Conservation (phyloP, 2,888 invertebrate species). For the Eilema depressum region DNA sequence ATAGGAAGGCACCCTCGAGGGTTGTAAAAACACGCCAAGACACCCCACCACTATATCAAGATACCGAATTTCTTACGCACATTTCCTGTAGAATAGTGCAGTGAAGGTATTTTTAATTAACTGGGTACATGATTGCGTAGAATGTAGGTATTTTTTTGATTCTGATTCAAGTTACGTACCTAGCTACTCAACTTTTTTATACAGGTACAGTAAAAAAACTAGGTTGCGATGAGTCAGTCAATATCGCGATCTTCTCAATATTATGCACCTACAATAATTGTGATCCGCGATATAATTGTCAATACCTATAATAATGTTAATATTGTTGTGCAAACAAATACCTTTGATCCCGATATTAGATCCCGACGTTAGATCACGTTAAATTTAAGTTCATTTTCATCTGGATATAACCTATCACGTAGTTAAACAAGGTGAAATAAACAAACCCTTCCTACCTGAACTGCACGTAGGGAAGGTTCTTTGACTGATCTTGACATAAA, state of each 20-base stretch:
- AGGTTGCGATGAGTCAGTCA: too few relatives aligned
- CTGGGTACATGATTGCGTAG: constrained; percentile 39
- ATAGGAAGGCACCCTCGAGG: constrained; percentile 61
- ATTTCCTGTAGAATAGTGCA: constrained; percentile 57
- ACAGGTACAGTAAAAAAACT: too few relatives aligned
- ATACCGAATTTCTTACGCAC: constrained; percentile 73
- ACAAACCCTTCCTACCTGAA: neutral
- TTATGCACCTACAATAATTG: too few relatives aligned
- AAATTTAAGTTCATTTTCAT: too few relatives aligned
- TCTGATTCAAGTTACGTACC: neutral
- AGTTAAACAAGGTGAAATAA: neutral
- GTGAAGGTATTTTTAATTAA: constrained; percentile 67
- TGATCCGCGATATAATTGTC: too few relatives aligned
- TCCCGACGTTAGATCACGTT: too few relatives aligned
- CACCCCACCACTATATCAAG: constrained; percentile 74
- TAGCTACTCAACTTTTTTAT: neutral
- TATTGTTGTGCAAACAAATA: too few relatives aligned
- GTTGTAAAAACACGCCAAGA: constrained; percentile 72
- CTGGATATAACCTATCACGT: neutral
- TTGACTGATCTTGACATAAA: neutral
- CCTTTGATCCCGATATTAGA: too few relatives aligned
- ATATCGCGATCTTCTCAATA: too few relatives aligned
- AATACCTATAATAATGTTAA: too few relatives aligned
- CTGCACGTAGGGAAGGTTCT: neutral
- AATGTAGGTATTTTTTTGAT: constrained; percentile 31